These are phyloP conservation scores for Corythornis cristatus DNA, from an alignment of 2,113 vertebrate species.

Conservation along the genomic window DNA sequence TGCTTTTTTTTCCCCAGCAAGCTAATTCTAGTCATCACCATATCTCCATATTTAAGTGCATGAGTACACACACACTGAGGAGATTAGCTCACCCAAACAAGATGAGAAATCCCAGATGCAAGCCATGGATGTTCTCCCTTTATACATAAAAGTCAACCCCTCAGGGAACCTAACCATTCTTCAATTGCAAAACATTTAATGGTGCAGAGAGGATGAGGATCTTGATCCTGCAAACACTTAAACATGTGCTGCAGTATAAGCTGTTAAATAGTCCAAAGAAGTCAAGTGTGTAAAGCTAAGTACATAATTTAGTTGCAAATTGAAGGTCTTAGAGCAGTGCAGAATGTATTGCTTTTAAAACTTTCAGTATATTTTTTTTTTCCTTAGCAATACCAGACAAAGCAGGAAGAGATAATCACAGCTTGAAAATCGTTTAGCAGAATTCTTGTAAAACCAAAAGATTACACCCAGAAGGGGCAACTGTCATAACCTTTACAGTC, in stretches of 20 bases:
- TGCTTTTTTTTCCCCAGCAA: not conserved
- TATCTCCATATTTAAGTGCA: not conserved
- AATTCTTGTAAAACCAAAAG: constrained; percentile 34
- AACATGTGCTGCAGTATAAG: not conserved
- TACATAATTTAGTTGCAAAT: constrained; percentile 49
- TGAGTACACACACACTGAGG: not conserved
- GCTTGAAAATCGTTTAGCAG: constrained; percentile 11
- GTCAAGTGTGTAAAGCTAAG: constrained; percentile 55
- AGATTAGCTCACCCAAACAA: constrained; percentile 18
- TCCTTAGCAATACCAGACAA: not conserved
- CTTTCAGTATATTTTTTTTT: not conserved
- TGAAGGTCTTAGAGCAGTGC: not conserved
- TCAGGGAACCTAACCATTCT: constrained; percentile 7
- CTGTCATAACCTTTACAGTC: constrained; percentile 27
- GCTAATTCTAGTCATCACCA: not conserved
- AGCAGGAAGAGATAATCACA: constrained; percentile 10
- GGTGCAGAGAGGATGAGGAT: constrained; percentile 6
- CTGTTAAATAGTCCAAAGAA: constrained; percentile 30
- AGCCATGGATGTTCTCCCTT: not conserved
- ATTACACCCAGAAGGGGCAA: constrained; percentile 33
- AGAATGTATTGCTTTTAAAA: not conserved
- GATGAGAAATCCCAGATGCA: constrained; percentile 51
- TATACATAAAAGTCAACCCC: constrained; percentile 7
- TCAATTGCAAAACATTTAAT: constrained; percentile 38
- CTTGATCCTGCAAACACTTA: constrained; percentile 21